Evolutionary conservation across 2,888 invertebrate species (phyloP), one percentile per base, ranked within the genome.

Genomic region (Epsilonema sp.): DNA sequence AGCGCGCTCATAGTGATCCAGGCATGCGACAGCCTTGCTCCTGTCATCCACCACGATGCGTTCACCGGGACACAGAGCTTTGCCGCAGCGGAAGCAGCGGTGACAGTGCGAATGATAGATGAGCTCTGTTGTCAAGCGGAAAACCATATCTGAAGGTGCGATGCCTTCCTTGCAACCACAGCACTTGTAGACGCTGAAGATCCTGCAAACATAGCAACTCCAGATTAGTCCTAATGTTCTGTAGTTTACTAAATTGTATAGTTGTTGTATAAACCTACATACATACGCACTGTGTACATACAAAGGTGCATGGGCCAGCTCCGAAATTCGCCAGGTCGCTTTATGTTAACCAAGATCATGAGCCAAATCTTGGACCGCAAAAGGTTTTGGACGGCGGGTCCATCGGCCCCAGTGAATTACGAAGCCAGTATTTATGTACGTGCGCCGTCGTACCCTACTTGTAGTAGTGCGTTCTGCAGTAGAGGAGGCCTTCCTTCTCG

Each of bases 381-480:
- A n/a, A n/a, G n/a, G n/a, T n/a, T n/a, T n/a, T n/a, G n/a, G n/a
- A n/a, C n/a, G n/a, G n/a, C n/a, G n/a, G n/a, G n/a, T n/a, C n/a
- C n/a, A n/a, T n/a, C n/a, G n/a, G n/a, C n/a, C n/a, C n/a, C n/a
- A n/a, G n/a, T n/a, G n/a, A n/a, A n/a, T n/a, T n/a, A n/a, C n/a
- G n/a, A n/a, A n/a, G n/a, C n/a, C n/a, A n/a, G n/a, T n/a, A n/a
- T n/a, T n/a, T n/a, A 37, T 5, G 21, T 44, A 43, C 46, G n/a
- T 23, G 11, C n/a, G n/a, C n/a, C n/a, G n/a, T n/a, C n/a, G n/a
- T n/a, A 26, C 43, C 61, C 76, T 70, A 94, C 94, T 86, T 84
- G 77, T 87, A 94, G 75, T 94, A 97, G 71, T 97, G 94, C 66
- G 81, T 82, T 67, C 85, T 77, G 73, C 97, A 97, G 75, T 86